Evolutionary conservation across 1,140 invertebrate genomes (phyloP).

Genomic region (Pseudomyrmex concolor): DNA sequence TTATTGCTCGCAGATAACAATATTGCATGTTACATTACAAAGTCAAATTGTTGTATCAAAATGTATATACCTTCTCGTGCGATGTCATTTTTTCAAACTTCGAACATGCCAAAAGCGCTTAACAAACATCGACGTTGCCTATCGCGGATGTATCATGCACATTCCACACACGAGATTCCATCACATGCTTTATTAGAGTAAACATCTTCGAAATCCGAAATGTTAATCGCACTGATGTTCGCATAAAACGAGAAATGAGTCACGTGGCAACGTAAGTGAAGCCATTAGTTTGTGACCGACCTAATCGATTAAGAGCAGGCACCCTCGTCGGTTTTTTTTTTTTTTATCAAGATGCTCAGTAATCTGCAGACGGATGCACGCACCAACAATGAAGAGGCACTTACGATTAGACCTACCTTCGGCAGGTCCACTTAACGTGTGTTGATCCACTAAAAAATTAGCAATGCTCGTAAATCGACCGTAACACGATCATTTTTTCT

Average conservation of each 20-base stretch:
- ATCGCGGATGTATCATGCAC: no score
- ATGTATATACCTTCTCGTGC: background rate
- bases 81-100: conserved; percentile 15
- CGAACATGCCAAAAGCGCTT: background rate
- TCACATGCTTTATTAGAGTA: background rate
- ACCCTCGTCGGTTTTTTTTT: conserved; percentile 10
- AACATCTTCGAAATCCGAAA: conserved; percentile 11
- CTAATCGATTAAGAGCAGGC: conserved; percentile 66
- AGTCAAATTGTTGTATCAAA: conserved; percentile 2
- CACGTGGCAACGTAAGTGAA: conserved; percentile 40
- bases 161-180: background rate
- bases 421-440: conserved; percentile 64
- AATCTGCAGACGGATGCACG: conserved; percentile 68
- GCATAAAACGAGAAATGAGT: conserved; percentile 43
- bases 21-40: background rate
- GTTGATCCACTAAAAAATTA: conserved; percentile 66
- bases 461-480: conserved; percentile 66
- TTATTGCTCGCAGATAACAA: conserved; percentile 16
- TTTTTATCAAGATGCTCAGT: conserved; percentile 43
- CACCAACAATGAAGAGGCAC: conserved; percentile 72
- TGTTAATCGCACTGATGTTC: conserved; percentile 16
- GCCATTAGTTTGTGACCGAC: conserved; percentile 58
- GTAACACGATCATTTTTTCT: conserved; percentile 40
- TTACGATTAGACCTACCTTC: conserved; percentile 66
- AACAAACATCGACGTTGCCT: no score